These are phyloP conservation scores for Prunella strophiata DNA, from an alignment of 2,797 vertebrate genomes.

Conservation along the genomic window DNA sequence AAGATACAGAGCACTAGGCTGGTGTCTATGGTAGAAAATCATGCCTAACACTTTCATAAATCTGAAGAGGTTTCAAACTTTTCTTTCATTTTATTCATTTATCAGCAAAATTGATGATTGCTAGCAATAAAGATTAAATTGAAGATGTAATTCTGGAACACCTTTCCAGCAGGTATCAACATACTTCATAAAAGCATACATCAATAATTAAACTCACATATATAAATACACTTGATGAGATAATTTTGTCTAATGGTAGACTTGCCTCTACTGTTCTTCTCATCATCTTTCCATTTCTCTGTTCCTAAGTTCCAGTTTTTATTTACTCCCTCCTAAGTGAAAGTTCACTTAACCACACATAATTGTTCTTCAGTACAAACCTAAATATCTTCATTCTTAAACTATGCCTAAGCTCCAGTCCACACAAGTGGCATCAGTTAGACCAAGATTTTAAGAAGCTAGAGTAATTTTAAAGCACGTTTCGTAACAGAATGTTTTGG, in stretches of 20 bases:
- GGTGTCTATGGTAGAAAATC: neutral
- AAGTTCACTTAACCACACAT: neutral
- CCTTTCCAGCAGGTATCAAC: neutral
- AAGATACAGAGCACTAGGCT: neutral
- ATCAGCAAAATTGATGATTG: neutral
- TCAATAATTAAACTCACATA: neutral
- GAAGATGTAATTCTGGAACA: neutral
- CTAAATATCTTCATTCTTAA: neutral
- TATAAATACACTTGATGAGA: neutral
- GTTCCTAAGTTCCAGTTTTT: neutral
- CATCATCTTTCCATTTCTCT: neutral
- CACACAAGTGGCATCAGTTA: neutral
- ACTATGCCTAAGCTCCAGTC: neutral
- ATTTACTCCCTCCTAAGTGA: neutral
- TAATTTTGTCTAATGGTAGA: neutral
- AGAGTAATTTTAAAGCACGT: neutral
- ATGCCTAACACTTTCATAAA: neutral
- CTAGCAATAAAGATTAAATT: neutral
- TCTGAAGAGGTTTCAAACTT: neutral
- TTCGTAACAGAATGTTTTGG: neutral
- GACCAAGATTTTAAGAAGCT: neutral
- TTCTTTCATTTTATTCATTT: neutral
- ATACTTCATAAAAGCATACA: neutral
- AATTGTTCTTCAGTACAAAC: neutral
- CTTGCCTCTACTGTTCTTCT: neutral